Percentiles rank a stretch among this genome's conserved stretches.
These are phyloP conservation scores for Pygocentrus nattereri DNA, from an alignment of 2,797 vertebrate species.

Conservation along the genomic window DNA sequence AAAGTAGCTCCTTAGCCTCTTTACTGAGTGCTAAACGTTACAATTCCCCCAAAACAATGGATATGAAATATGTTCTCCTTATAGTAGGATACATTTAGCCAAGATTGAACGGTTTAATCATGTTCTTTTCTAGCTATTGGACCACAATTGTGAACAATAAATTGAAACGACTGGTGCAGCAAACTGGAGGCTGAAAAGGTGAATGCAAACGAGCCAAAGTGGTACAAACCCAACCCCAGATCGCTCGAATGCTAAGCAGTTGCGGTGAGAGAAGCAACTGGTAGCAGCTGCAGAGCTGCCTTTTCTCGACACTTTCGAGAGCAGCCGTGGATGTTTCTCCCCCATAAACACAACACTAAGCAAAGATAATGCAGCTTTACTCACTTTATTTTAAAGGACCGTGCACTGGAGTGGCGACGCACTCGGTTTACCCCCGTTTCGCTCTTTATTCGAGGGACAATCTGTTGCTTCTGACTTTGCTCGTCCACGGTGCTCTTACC, in stretches of 20 bases:
- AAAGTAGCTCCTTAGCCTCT: background rate
- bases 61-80: background rate
- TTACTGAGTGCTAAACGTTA: background rate
- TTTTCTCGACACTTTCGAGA: background rate
- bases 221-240: too few relatives aligned
- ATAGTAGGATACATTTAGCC: background rate
- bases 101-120: slow-evolving; percentile 15
- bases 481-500: slow-evolving; percentile 76
- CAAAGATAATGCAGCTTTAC: background rate
- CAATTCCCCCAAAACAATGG: background rate
- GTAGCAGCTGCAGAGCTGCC: background rate
- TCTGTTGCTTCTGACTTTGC: slow-evolving; percentile 54
- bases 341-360: background rate
- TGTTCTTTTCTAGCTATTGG: slow-evolving; percentile 20
- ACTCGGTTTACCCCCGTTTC: background rate
- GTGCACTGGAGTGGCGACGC: background rate
- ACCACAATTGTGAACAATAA: background rate
- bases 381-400: background rate
- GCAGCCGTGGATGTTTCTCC: background rate
- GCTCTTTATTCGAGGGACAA: background rate
- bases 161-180: slow-evolving; percentile 10
- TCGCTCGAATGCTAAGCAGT: background rate
- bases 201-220: background rate
- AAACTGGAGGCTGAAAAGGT: background rate
- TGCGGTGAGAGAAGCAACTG: slow-evolving; percentile 7